Evolutionary conservation across 2,113 vertebrate species (phyloP).

Genomic region (Sardina pilchardus): DNA sequence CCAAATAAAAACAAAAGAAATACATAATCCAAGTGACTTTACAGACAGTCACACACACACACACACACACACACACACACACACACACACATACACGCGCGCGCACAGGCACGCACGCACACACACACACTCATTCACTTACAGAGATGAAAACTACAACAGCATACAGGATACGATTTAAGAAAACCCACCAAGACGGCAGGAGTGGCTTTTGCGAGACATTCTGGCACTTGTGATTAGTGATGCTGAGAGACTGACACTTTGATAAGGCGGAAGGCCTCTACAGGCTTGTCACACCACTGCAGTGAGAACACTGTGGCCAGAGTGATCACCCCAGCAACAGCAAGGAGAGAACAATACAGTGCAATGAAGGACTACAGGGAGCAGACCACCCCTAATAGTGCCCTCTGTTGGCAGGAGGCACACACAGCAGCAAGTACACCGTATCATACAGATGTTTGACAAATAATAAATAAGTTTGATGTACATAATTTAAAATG

Average conservation of each 20-base stretch:
- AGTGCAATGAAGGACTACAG: conserved; percentile 14
- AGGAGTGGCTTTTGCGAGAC: conserved; percentile 72
- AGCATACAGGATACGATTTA: conserved; percentile 55
- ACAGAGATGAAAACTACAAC: conserved; percentile 53
- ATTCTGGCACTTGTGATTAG: conserved; percentile 78
- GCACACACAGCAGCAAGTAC: conserved; percentile 46
- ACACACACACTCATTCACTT: conserved; percentile 32
- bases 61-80: not conserved
- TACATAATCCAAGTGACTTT: not conserved
- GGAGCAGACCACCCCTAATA: conserved; percentile 23
- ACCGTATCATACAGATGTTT: conserved; percentile 2
- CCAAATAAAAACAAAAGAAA: not conserved
- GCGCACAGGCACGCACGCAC: not conserved
- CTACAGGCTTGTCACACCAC: conserved; percentile 3
- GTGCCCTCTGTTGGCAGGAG: conserved; percentile 38
- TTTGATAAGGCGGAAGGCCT: conserved; percentile 32
- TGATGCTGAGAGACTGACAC: conserved; percentile 52
- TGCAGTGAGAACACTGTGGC: conserved; percentile 37
- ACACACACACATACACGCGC: not conserved
- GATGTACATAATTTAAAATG: conserved; percentile 2
- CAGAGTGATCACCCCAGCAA: conserved; percentile 22
- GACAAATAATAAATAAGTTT: conserved; percentile 17
- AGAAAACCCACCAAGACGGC: conserved; percentile 66
- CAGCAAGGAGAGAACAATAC: conserved; percentile 34
- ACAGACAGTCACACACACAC: not conserved